Base-by-base conservation (phyloP, 2,888 invertebrate genomes). In the Tenthredo livida region DNA sequence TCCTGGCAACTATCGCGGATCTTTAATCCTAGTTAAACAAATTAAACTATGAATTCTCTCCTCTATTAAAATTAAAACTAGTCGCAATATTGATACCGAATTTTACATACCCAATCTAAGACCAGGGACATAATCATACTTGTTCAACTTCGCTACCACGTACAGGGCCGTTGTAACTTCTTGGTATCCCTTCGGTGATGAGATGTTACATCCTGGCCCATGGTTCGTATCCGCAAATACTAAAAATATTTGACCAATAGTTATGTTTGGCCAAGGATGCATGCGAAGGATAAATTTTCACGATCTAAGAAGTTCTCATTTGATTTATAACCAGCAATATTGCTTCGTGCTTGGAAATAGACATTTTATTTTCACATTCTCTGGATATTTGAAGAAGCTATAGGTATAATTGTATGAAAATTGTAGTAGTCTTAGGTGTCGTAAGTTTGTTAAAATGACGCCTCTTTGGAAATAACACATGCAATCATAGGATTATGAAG, bases 181-280 rank as follows among this genome's bases (percentile, higher is more conserved):
- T 85, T 94, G 93, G 83, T 92, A 90, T 25, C 93, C 93, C 75
- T 90, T 91, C 15, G 89, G 85, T 58, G 92, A 91, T 4, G 93
- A 91, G 15, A 90, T 88, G 54, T 93, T 92, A 86, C 94, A 94
- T 67, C 93, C 91, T 0, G 92, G 91, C 4, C 94, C 94, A n/a
- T 90, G 88, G 87, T 93, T 93, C 2, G 90, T 89, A 84, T 93
- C 93, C 72, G 94, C 90, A 75, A 94, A 92, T 25, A 92, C 94
- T 94, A 88, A n/a, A 73, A 73, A 40, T 21, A 43, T 40, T 43
- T 25, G 43, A 73, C 2, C 9, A 73, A 43, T 40, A 43, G 1
- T 72, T 33, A 33, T 33, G 33, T 33, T 33, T 4, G 33, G 2
- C 29, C 29, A 33, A 33, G 33, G 29, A 29, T 65, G 17, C 21